Evolutionary conservation across 1,140 invertebrate genomes (phyloP).

Genomic region (Phortica variegata): DNA sequence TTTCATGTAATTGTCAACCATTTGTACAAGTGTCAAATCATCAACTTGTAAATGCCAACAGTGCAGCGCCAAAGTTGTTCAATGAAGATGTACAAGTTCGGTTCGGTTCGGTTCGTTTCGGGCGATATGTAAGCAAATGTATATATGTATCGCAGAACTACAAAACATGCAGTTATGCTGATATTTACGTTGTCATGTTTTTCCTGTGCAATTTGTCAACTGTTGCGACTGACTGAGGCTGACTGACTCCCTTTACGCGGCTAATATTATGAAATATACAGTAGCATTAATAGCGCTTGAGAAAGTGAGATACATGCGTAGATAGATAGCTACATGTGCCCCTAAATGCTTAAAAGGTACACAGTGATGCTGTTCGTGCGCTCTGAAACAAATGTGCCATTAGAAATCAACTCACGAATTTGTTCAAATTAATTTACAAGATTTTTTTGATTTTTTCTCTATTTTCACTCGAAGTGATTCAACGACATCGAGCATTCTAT

Average conservation of each 20-base stretch:
- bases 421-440: slow-evolving; percentile 53
- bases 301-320: too few relatives aligned
- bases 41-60: slow-evolving; percentile 7
- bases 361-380: slow-evolving; percentile 7
- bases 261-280: slow-evolving; percentile 37
- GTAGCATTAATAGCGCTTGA: too few relatives aligned
- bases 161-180: too few relatives aligned
- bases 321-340: slow-evolving; percentile 4
- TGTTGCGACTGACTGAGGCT: slow-evolving; percentile 31
- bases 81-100: slow-evolving; percentile 3
- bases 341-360: slow-evolving; percentile 11
- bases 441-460: slow-evolving; percentile 28
- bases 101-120: too few relatives aligned
- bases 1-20: slow-evolving; percentile 7
- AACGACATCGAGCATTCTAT: too few relatives aligned
- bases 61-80: not conserved
- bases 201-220: slow-evolving; percentile 56
- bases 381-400: not conserved
- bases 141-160: too few relatives aligned
- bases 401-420: slow-evolving; percentile 26
- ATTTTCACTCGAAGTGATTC: too few relatives aligned
- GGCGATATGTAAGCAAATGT: too few relatives aligned
- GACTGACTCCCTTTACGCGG: slow-evolving; percentile 15
- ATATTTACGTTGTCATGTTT: slow-evolving; percentile 56
- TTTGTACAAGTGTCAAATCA: slow-evolving; percentile 12